Percentiles rank a stretch among this genome's conserved stretches.
Evolutionary conservation across 2,797 vertebrate species (phyloP).

Genomic region (Rhincodon typus): DNA sequence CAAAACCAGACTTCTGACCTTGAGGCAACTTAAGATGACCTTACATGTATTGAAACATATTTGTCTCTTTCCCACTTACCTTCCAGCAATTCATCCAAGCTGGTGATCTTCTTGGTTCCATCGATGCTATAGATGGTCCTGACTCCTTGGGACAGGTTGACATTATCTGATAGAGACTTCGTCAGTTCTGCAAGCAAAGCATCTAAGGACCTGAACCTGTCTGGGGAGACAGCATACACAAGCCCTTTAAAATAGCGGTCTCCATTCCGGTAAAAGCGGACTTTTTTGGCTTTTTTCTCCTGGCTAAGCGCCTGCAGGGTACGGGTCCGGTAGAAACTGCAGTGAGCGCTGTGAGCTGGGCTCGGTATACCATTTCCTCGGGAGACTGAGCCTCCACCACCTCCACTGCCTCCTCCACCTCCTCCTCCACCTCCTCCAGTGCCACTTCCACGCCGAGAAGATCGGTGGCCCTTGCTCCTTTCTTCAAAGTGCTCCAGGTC

Average conservation of each 20-base stretch:
- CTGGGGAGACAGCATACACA: slow-evolving; percentile 84
- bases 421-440: slow-evolving; percentile 58
- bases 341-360: slow-evolving; percentile 95
- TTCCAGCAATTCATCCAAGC: slow-evolving; percentile 82
- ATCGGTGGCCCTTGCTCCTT: slow-evolving; percentile 54
- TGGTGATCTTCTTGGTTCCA: slow-evolving; percentile 75
- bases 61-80: slow-evolving; percentile 58
- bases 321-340: slow-evolving; percentile 92
- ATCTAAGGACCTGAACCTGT: slow-evolving; percentile 90
- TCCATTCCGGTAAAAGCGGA: slow-evolving; percentile 92
- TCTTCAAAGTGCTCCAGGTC: slow-evolving; percentile 95
- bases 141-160: slow-evolving; percentile 90
- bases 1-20: background rate
- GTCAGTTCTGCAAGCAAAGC: slow-evolving; percentile 90
- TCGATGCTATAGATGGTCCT: slow-evolving; percentile 81
- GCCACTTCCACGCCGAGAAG: slow-evolving; percentile 53
- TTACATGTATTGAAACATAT: background rate
- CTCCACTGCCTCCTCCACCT: slow-evolving; percentile 55
- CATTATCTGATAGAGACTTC: slow-evolving; percentile 85
- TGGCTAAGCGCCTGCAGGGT: slow-evolving; percentile 90
- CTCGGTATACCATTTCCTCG: slow-evolving; percentile 79
- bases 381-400: slow-evolving; percentile 59
- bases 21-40: background rate
- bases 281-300: slow-evolving; percentile 87
- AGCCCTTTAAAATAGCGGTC: slow-evolving; percentile 94